Evolutionary conservation across 2,888 invertebrate genomes (phyloP).

Genomic region (Branchellion lobata): DNA sequence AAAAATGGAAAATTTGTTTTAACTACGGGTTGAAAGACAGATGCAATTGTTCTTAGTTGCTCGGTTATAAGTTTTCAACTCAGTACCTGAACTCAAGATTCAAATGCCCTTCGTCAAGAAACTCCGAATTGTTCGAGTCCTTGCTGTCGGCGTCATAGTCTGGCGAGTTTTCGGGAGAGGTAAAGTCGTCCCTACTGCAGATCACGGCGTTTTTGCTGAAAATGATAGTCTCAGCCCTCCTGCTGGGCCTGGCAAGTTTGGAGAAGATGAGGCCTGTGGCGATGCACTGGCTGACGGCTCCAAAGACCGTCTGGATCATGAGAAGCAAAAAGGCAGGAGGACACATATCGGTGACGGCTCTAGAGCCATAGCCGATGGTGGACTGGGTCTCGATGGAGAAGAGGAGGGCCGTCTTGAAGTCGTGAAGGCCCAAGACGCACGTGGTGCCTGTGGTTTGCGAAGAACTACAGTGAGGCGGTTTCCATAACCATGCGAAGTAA

Average conservation of each 20-base stretch:
- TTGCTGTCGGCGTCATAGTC: neutral
- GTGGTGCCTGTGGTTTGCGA: neutral
- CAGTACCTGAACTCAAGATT: constrained; percentile 37
- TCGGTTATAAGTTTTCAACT: too few species aligned
- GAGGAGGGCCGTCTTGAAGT: constrained; percentile 71
- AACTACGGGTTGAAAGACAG: too few species aligned
- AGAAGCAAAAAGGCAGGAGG: constrained; percentile 83
- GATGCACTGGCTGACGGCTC: constrained; percentile 74
- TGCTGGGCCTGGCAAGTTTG: constrained; percentile 79
- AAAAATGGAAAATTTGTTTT: too few species aligned
- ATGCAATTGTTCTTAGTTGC: too few species aligned
- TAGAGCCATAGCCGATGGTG: constrained; percentile 85
- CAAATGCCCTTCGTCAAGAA: neutral
- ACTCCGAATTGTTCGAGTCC: neutral
- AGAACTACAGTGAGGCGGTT: too few species aligned
- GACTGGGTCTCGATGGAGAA: constrained; percentile 96
- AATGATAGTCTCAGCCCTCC: constrained; percentile 86
- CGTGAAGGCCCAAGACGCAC: constrained; percentile 47
- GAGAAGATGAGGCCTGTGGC: constrained; percentile 80
- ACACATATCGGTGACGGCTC: constrained; percentile 85
- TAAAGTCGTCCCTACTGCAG: constrained; percentile 65
- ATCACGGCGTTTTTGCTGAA: constrained; percentile 88
- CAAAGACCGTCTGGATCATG: constrained; percentile 85
- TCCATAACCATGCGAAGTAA: too few species aligned
- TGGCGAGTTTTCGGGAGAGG: neutral